Evolutionary conservation across 1,140 invertebrate genomes (phyloP), one percentile per base, ranked within the genome.

Genomic region (Dryas iulia): DNA sequence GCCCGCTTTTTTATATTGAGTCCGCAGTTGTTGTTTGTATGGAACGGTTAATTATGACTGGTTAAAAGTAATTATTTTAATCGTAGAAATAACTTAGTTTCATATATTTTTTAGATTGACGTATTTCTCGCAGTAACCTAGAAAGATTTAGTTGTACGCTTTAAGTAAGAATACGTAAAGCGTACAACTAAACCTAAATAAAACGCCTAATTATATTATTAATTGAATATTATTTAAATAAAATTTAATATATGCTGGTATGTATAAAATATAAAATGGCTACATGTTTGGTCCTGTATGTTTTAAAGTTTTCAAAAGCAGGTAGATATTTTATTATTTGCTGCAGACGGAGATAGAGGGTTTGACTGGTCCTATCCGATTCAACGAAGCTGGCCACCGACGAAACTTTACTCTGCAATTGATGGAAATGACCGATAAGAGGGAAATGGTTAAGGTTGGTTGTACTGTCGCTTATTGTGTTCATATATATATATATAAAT

Each of bases 351-450:
- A 98, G 89, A 94, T 98, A 71, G 96, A 97, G 90, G 98, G 98
- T 21, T 91, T 99, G 66, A 98, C 98, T 0, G 98, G 98, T 23
- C 95, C 95, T 82, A 96, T 99, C 78, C 95, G 95, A 66, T 98
- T 99, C 89, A 96, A 96, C 82, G 96, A 97, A 73, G 94, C 96
- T 76, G 98, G 98, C 47, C 93, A 96, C 76, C 93, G 98, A 69
- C 94, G 95, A 73, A 98, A 98, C 92, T 98, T 98, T 83, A 96
- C 97, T 1, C 93, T 99, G 28, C 97, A 98, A 82, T 95, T 99
- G 24, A 96, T 99, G 69, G 97, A 99, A 89, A 96, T 99, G 95
- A 98, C 96, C 0, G 95, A 97, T 35, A 97, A 97, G 80, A 97
- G 96, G 78, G 96, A 95, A 10, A 96, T 96, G 92, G 93, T 94